phyloP scores from a whole-genome alignment of 2,888 invertebrate species.

The Smittia aterrima region DNA sequence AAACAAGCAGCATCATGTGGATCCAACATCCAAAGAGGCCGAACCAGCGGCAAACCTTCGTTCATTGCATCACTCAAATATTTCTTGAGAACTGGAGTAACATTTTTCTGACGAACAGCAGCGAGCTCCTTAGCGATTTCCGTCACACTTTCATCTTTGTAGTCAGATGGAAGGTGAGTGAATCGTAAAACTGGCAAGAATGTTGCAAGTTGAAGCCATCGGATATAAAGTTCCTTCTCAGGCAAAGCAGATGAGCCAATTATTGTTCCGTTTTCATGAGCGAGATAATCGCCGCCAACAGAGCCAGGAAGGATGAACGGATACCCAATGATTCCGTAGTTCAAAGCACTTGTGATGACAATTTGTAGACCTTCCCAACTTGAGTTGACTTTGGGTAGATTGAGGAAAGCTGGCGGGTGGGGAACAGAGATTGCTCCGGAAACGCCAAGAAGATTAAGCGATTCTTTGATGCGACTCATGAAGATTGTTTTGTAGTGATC shows the following conservation, averaged over 20 bases:
- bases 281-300: constrained; percentile 82
- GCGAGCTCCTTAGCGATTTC: constrained; percentile 76
- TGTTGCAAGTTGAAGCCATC: constrained; percentile 88
- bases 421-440: constrained; percentile 81
- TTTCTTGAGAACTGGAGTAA: constrained; percentile 73
- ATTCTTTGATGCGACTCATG: constrained; percentile 62
- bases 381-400: constrained; percentile 80
- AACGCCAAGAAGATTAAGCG: constrained; percentile 72
- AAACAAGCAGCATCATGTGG: constrained; percentile 75
- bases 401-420: constrained; percentile 79
- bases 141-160: constrained; percentile 73
- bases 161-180: constrained; percentile 84
- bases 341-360: constrained; percentile 82
- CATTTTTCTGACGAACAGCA: constrained; percentile 69
- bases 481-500: constrained; percentile 79
- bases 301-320: constrained; percentile 92
- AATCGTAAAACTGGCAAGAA: constrained; percentile 92
- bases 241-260: constrained; percentile 62
- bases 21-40: constrained; percentile 88
- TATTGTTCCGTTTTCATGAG: constrained; percentile 55
- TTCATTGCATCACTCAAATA: constrained; percentile 76
- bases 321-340: constrained; percentile 87
- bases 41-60: constrained; percentile 77
- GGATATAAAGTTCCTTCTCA: constrained; percentile 77
- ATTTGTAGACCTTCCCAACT: constrained; percentile 82